Evolutionary conservation across 1,140 invertebrate genomes (phyloP), one percentile per base, ranked within the genome.

Genomic region (Nymphalis io): DNA sequence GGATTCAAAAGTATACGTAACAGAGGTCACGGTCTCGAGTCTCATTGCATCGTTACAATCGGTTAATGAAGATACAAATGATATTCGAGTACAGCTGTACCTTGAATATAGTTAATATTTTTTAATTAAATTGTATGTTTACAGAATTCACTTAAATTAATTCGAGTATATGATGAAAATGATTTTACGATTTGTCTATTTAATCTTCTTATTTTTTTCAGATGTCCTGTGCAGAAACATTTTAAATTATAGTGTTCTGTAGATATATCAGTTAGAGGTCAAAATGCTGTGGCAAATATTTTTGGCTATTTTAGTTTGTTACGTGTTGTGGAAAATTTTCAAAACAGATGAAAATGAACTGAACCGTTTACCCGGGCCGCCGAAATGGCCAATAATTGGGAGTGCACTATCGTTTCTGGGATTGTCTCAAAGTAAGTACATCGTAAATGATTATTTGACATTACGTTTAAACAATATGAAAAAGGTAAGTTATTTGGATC

Each of bases 311-410:
- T 39, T 68, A 13, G 16, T 60, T 3, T 63, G 68, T 58, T 16
- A 57, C 10, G 33, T 59, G 0, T 18, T 70, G 15, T 66, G 63
- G 70, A 66, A 62, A 42, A 6, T 40, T 12, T 57, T 66, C 3
- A 57, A 27, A 12, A n/a, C 20, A 16, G 60, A 53, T 33, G 20
- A 59, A 1, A 70, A 70, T 60, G 68, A 64, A 13, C 21, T 70
- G 27, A 12, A 33, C 10, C 20, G 16, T 1, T 20, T 83, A 0
- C 81, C 81, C 0, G 79, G 81, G 15, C 80, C 80, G 13, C 65
- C 65, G 3, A 57, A 58, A 5, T 53, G 40, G 42, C 79, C 79
- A 0, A 48, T 78, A 2, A 10, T 81, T 1, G 79, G 79, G 5
- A 72, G 73, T 55, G 39, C 73, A 6, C 66, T 72, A 1, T 10